phyloP scores from a whole-genome alignment of 1,140 invertebrate species.

The Ceratoteleas bidentatus region DNA sequence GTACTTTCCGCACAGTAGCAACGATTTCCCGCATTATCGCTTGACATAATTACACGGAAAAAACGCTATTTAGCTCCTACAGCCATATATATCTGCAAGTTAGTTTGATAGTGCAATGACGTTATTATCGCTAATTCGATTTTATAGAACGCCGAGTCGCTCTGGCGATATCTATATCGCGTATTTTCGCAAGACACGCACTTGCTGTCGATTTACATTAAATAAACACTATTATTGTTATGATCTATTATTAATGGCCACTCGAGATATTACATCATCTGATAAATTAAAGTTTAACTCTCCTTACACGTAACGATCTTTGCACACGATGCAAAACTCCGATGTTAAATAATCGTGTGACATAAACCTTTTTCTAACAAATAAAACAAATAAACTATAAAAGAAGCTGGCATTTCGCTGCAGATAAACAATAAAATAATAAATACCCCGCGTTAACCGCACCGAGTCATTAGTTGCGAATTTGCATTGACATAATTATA shows the following conservation, averaged over 20 bases:
- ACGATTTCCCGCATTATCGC: conserved; percentile 20
- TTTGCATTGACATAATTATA: no score
- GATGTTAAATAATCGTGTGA: neutral
- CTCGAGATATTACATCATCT: conserved; percentile 21
- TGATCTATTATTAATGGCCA: conserved; percentile 26
- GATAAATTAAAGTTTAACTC: conserved; percentile 22
- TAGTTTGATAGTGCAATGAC: conserved; percentile 31
- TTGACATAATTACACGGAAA: conserved; percentile 41
- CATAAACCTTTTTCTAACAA: no score
- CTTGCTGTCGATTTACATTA: conserved; percentile 33
- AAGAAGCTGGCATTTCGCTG: no score
- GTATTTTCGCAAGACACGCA: conserved; percentile 34
- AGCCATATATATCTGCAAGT: conserved; percentile 4
- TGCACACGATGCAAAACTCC: neutral
- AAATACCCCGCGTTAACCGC: no score
- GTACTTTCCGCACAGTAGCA: conserved; percentile 26
- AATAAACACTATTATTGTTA: conserved; percentile 15
- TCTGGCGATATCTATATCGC: conserved; percentile 19
- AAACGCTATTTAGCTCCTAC: conserved; percentile 16
- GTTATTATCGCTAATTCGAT: conserved; percentile 29
- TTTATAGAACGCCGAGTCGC: conserved; percentile 20
- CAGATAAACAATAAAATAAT: no score
- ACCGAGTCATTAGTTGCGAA: no score
- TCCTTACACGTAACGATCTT: neutral
- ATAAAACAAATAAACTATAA: no score